Evolutionary conservation across 1,140 invertebrate species (phyloP).

Genomic region (Pinna nobilis): DNA sequence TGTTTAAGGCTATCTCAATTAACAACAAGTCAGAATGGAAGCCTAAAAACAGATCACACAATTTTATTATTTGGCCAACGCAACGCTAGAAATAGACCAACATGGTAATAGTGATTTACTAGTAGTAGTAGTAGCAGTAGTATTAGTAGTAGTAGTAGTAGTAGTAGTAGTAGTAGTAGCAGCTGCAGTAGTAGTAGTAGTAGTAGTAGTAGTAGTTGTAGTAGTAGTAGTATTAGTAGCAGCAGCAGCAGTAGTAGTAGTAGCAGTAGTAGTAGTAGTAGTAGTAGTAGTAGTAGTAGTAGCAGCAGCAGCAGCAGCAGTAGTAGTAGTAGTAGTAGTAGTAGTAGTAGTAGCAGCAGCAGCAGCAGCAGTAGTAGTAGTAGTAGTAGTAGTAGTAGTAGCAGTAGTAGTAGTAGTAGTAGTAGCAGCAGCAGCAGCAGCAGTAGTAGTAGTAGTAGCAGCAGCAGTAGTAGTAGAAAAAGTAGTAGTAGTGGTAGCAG

Average conservation of each 20-base stretch:
- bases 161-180: no score
- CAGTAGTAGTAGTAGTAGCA: not conserved
- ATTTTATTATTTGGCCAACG: no score
- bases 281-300: conserved; percentile 1
- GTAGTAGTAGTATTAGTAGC: no score
- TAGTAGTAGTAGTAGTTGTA: no score
- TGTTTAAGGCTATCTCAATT: no score
- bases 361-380: not conserved
- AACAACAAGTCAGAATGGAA: no score
- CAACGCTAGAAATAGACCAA: no score
- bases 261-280: not conserved
- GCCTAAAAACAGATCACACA: no score
- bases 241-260: conserved; percentile 1
- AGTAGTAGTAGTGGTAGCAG: not conserved
- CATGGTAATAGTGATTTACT: no score
- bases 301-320: not conserved
- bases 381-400: conserved; percentile 1
- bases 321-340: conserved; percentile 1
- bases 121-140: not conserved
- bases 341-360: not conserved
- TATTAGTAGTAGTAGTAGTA: no score
- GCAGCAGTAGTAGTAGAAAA: not conserved
- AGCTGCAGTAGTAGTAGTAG: not conserved
- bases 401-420: not conserved
- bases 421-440: not conserved